phyloP scores from a whole-genome alignment of 2,888 invertebrate species.

The Reticulitermes lucifugus region DNA sequence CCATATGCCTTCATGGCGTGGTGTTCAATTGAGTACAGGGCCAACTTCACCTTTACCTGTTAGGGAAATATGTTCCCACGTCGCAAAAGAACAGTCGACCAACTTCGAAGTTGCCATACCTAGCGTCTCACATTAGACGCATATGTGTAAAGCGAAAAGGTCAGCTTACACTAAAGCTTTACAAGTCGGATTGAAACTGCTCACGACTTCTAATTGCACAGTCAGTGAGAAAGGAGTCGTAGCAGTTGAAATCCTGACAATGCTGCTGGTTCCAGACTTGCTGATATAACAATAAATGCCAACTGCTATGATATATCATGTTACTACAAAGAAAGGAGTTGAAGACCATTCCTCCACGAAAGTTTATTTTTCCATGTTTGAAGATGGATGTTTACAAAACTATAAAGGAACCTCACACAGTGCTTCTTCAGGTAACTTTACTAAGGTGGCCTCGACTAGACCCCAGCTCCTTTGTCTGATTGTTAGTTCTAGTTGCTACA shows the following conservation, averaged over 20 bases:
- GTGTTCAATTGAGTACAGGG: no score
- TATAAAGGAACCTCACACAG: background rate
- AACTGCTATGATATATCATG: background rate
- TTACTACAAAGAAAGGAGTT: background rate
- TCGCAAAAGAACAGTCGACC: no score
- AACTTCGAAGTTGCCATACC: no score
- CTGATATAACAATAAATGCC: background rate
- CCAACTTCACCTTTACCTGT: no score
- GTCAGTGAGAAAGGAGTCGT: background rate
- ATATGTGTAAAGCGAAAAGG: no score
- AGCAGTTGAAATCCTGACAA: background rate
- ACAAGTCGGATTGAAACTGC: background rate
- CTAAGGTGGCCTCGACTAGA: background rate
- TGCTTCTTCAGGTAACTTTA: background rate
- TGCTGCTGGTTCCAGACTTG: background rate
- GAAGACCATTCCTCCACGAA: background rate
- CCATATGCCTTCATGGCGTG: no score
- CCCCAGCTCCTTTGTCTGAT: background rate
- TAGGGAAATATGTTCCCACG: no score
- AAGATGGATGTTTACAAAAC: background rate
- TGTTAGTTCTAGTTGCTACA: background rate
- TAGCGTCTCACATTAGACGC: no score
- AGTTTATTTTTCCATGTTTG: background rate
- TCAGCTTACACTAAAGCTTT: no score
- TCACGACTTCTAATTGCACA: background rate